phyloP scores from a whole-genome alignment of 1,140 invertebrate species.

The Pseudomyrmex concolor region DNA sequence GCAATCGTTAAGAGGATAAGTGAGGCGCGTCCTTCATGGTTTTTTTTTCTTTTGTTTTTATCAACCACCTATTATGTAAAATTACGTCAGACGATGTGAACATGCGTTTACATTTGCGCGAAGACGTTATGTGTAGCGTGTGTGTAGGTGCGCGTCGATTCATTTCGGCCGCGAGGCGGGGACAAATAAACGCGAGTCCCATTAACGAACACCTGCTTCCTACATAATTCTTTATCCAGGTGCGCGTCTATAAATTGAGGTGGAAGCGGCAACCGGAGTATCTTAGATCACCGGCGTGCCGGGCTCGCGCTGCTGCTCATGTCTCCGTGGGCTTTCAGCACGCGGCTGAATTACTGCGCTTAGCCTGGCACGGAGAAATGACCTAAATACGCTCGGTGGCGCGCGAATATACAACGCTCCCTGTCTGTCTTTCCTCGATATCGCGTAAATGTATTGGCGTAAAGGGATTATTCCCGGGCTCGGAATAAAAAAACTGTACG shows the following conservation, averaged over 20 bases:
- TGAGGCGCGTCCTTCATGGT: neutral
- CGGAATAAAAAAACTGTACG: neutral
- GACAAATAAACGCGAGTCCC: slow-evolving; percentile 49
- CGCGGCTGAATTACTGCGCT: slow-evolving; percentile 49
- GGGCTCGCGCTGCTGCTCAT: slow-evolving; percentile 20
- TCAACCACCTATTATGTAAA: neutral
- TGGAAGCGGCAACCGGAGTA: slow-evolving; percentile 47
- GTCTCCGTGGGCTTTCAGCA: slow-evolving; percentile 45
- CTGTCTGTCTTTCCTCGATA: slow-evolving; percentile 32
- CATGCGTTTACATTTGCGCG: neutral
- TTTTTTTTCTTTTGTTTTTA: neutral
- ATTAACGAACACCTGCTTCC: slow-evolving; percentile 66
- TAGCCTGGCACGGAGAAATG: slow-evolving; percentile 33
- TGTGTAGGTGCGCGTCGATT: slow-evolving; percentile 25
- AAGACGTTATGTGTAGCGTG: neutral
- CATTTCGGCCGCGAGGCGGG: neutral
- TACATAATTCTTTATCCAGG: slow-evolving; percentile 70
- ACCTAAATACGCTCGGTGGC: slow-evolving; percentile 28
- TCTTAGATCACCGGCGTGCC: slow-evolving; percentile 59
- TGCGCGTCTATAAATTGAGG: slow-evolving; percentile 71
- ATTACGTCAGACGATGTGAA: slow-evolving; percentile 12
- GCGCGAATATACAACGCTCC: neutral
- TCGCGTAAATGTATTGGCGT: slow-evolving; percentile 12
- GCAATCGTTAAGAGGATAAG: neutral
- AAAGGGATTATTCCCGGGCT: neutral